Base-by-base conservation (phyloP, 2,113 vertebrate genomes). In the Sinocyclocheilus anshuiensis region DNA sequence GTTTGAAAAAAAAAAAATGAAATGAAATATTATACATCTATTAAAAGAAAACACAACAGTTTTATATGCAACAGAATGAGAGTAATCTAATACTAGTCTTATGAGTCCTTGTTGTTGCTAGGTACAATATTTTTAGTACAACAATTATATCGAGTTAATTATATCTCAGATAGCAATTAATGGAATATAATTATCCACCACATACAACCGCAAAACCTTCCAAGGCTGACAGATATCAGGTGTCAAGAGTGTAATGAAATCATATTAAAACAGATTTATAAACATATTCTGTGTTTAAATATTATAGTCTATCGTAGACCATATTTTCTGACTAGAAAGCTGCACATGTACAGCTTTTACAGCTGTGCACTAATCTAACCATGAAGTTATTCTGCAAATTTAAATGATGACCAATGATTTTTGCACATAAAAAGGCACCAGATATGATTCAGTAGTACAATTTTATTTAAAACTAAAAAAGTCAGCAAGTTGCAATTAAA, bases 401-500 rank as follows among this genome's bases (percentile, higher is more conserved):
- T 7, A 63, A 63, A 45, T 61, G 0, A 13, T 24, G 33, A 50
- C 13, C 5, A 67, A 76, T 22, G 4, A 22, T 57, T 42, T 61
- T 16, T 65, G 18, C 42, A 81, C 65, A 48, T 26, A 69, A 85
- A 81, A 45, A 39, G 55, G 67, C 89, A 81, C 29, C 45, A 86
- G 20, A 84, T 80, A 13, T 39, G 55, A 78, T 80, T 93, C 93
- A 94, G 88, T 94, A 95, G 93, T 92, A 93, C 84, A 93, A 93
- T 95, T 97, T 97, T 96, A 96, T 96, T 97, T 94, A 95, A 95
- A 96, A 96, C 96, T 95, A 95, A 96, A 93, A 94, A 96, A 94
- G 91, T 91, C 91, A 92, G 92, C 92, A 93, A 87, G 93, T 91
- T 92, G 92, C 91, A 92, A 92, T 93, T 93, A 90, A 91, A 93